Evolutionary conservation across 2,113 vertebrate species (phyloP), one percentile per base, ranked within the genome.

Genomic region (Carassius auratus): DNA sequence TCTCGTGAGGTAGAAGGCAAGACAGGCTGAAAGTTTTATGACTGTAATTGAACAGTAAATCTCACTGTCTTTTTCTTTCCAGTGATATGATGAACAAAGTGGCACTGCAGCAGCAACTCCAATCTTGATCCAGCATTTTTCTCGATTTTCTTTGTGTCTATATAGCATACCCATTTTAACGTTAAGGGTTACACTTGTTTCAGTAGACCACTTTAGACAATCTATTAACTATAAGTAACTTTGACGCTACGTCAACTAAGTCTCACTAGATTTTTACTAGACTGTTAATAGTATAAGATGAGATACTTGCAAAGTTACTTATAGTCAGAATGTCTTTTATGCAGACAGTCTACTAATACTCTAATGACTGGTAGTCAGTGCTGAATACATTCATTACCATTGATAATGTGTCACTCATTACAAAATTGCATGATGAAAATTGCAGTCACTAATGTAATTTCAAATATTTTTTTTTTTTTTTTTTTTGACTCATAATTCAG

Each of bases 41-140:
- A 73, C 52, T 85, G 83, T 87, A 85, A 90, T 88, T 89, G 83
- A 85, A 85, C 80, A 52, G 64, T 87, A 88, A 86, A 86, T 86
- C 85, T 87, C 64, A 5, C 76, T 50, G 64, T 19, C 50, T 38
- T 61, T 57, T 55, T 68, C 62, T 76, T 77, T 45, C 23, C 71
- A 36, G 14, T 52, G 69, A 45, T 62, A 83, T 86, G 82, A 85
- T 64, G 81, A 71, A 87, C 79, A 86, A 84, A 84, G 38, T 83
- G 38, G 71, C 66, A 76, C 23, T 61, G 74, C 74, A 42, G 19
- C 30, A 50, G 42, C 83, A 71, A 77, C 68, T 73, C 55, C 15
- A 21, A 59, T 38, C 17, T 2, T 4, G 26, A 73, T 19, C 19
- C 19, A 8, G 5, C 55, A 59, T 78, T 42, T 36, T 23, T 42